Evolutionary conservation across 1,140 invertebrate genomes (phyloP).

Genomic region (Camponotus vicinus): DNA sequence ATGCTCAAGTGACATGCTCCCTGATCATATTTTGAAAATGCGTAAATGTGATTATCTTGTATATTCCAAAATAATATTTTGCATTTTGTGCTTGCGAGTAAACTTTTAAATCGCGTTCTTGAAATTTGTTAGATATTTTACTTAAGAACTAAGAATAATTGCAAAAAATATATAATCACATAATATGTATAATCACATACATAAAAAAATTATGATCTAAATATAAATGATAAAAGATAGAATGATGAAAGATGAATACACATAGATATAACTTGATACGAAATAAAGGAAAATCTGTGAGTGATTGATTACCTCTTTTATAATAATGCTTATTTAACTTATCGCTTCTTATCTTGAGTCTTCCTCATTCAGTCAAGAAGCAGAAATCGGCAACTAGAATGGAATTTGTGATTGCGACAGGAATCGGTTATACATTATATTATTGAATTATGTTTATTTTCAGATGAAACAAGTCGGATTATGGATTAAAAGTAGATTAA

Average conservation of each 20-base stretch:
- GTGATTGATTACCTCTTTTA: background rate
- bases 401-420: constrained; percentile 54
- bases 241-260: background rate
- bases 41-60: constrained; percentile 86
- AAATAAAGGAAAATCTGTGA: background rate
- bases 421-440: constrained; percentile 80
- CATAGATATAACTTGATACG: background rate
- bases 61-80: constrained; percentile 47
- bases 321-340: background rate
- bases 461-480: constrained; percentile 86
- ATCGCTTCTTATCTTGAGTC: background rate
- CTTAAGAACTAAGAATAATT: constrained; percentile 64
- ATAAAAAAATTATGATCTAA: background rate
- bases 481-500: constrained; percentile 65
- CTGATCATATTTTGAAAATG: constrained; percentile 86
- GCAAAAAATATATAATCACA: background rate
- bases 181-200: too few relatives aligned
- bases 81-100: constrained; percentile 66
- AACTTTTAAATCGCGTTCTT: constrained; percentile 74
- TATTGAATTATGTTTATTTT: constrained; percentile 76
- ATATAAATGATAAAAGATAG: background rate
- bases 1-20: constrained; percentile 87
- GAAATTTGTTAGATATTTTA: constrained; percentile 72
- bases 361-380: constrained; percentile 85
- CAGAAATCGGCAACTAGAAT: constrained; percentile 58